Evolutionary conservation across 2,888 invertebrate genomes (phyloP).

Genomic region (Doris montereyensis): DNA sequence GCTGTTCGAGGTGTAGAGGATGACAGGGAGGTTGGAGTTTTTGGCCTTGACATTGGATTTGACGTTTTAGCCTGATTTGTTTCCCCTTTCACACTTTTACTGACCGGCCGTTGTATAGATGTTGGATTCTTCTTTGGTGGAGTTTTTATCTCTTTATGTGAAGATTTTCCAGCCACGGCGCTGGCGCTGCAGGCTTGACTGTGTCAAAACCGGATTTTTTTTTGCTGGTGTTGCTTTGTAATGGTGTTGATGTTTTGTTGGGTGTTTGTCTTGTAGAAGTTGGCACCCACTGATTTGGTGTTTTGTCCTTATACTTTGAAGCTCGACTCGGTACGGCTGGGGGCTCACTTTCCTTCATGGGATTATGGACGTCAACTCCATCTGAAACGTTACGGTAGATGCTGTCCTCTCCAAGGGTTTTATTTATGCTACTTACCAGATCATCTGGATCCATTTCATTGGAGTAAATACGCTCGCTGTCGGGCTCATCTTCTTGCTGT

Average conservation of each 20-base stretch:
- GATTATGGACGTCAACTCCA: neutral
- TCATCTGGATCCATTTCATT: constrained; percentile 36
- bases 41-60: too few relatives aligned
- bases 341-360: constrained; percentile 35
- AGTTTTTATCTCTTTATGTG: too few relatives aligned
- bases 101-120: too few relatives aligned
- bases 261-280: neutral
- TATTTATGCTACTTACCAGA: constrained; percentile 27
- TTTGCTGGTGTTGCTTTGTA: neutral
- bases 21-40: too few relatives aligned
- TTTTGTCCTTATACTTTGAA: neutral
- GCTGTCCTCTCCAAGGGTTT: constrained; percentile 27
- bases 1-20: neutral
- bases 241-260: neutral
- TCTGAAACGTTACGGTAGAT: constrained; percentile 32
- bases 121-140: too few relatives aligned
- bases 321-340: constrained; percentile 31
- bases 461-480: constrained; percentile 38
- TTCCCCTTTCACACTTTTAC: too few relatives aligned
- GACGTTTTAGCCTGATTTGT: too few relatives aligned
- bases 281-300: neutral
- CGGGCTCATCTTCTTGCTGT: constrained; percentile 32
- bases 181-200: neutral
- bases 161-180: too few relatives aligned
- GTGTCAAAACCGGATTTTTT: neutral